A percentile compares a stretch with the other conserved stretches of the same genome.
Evolutionary conservation across 2,888 invertebrate genomes (phyloP).

Genomic region (Aquatica leii): DNA sequence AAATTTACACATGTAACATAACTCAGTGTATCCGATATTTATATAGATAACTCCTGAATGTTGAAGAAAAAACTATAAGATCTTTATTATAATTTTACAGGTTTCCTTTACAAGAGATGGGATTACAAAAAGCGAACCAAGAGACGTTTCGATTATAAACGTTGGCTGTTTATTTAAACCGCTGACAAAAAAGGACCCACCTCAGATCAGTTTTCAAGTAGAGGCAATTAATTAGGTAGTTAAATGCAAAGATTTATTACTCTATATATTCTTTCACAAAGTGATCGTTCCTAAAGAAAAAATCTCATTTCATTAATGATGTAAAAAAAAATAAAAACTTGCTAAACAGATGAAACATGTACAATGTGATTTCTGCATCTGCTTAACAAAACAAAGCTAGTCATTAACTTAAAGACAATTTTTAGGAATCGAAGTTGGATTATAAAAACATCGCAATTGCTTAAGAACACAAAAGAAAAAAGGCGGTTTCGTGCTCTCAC

Average conservation of each 20-base stretch:
- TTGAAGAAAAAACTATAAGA: constrained; percentile 51
- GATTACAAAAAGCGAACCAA: constrained; percentile 32
- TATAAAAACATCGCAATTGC: no score
- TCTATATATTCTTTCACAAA: constrained; percentile 53
- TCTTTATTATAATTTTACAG: constrained; percentile 57
- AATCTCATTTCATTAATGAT: constrained; percentile 29
- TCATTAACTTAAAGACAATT: neutral
- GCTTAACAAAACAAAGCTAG: neutral
- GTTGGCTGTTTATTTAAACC: constrained; percentile 50
- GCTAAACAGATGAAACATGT: constrained; percentile 26
- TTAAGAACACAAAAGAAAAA: no score
- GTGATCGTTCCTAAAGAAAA: constrained; percentile 31
- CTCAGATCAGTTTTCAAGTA: constrained; percentile 46
- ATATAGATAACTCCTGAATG: constrained; percentile 37
- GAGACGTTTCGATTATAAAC: constrained; percentile 46
- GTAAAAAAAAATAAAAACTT: constrained; percentile 24
- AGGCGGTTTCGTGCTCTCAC: no score
- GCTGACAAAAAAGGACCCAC: constrained; percentile 52
- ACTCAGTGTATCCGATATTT: constrained; percentile 48
- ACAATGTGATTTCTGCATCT: constrained; percentile 4
- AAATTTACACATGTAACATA: constrained; percentile 53
- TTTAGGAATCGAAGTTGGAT: no score
- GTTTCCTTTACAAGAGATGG: constrained; percentile 51
- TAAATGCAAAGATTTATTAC: constrained; percentile 48
- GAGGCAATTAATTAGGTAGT: constrained; percentile 52